These are phyloP conservation scores for Syritta pipiens DNA, from an alignment of 2,888 invertebrate species.

Conservation along the genomic window DNA sequence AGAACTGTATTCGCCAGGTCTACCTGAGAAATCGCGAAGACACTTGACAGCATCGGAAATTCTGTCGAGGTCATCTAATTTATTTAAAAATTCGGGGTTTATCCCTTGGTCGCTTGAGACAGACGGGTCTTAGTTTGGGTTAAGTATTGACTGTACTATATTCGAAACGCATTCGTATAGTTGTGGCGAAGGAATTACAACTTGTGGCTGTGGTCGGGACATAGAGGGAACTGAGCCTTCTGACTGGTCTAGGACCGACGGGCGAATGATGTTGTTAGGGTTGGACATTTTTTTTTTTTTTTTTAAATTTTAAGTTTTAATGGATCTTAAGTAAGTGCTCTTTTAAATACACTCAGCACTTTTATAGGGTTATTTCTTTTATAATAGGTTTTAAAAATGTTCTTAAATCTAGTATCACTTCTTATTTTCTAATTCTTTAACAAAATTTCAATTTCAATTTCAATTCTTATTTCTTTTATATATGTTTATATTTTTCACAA, in stretches of 20 bases:
- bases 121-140: not conserved
- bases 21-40: conserved; percentile 12
- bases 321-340: not conserved
- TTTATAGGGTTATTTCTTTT: too few relatives aligned
- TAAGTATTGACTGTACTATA: not conserved
- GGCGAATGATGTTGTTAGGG: not conserved
- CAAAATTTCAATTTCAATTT: too few relatives aligned
- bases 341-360: too few relatives aligned
- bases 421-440: too few relatives aligned
- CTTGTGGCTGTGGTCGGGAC: not conserved
- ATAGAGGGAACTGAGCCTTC: not conserved
- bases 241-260: not conserved
- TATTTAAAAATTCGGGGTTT: not conserved
- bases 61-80: not conserved
- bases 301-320: not conserved
- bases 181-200: not conserved
- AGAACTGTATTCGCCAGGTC: not conserved
- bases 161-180: not conserved
- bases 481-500: too few relatives aligned
- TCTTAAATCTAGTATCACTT: too few relatives aligned
- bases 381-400: too few relatives aligned
- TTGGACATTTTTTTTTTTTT: not conserved
- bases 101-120: not conserved
- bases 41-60: not conserved
- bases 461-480: too few relatives aligned